Percentiles rank a stretch among this genome's conserved stretches.
These are phyloP conservation scores for Lacanobia oleracea DNA, from an alignment of 2,888 invertebrate species.

Conservation along the genomic window DNA sequence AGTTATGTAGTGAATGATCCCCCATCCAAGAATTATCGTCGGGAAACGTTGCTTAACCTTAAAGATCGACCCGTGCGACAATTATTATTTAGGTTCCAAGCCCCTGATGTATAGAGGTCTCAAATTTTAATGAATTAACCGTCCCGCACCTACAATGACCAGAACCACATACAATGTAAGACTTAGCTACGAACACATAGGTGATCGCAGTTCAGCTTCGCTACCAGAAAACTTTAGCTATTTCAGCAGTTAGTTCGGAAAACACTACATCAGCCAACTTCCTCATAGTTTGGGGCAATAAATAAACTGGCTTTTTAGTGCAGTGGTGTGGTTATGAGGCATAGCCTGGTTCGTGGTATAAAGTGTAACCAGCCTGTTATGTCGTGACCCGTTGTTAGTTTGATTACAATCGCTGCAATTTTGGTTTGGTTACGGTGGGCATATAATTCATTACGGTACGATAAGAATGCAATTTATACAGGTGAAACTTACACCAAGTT, in stretches of 20 bases:
- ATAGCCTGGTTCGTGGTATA: constrained; percentile 22
- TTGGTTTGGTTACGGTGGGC: constrained; percentile 11
- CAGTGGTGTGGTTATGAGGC: constrained; percentile 13
- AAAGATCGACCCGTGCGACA: too few relatives aligned
- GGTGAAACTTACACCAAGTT: not conserved
- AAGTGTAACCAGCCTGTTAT: constrained; percentile 3
- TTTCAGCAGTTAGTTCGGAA: constrained; percentile 39
- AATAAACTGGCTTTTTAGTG: constrained; percentile 37
- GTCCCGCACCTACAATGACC: not conserved
- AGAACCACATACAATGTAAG: not conserved
- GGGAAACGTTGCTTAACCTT: too few relatives aligned
- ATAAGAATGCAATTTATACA: not conserved
- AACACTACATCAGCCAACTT: constrained; percentile 33
- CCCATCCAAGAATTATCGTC: too few relatives aligned
- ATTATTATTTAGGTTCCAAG: too few relatives aligned
- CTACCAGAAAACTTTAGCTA: constrained; percentile 38
- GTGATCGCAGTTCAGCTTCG: constrained; percentile 23
- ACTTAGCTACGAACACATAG: constrained; percentile 9
- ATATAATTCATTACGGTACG: constrained; percentile 15
- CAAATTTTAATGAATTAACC: too few relatives aligned
- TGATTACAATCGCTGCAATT: constrained; percentile 29
- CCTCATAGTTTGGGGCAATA: constrained; percentile 26
- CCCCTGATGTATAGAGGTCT: too few relatives aligned
- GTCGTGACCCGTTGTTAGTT: constrained; percentile 8
- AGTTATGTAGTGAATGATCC: too few relatives aligned